Conservation (phyloP, 2,113 vertebrate species). For the Rhombomys opimus region DNA sequence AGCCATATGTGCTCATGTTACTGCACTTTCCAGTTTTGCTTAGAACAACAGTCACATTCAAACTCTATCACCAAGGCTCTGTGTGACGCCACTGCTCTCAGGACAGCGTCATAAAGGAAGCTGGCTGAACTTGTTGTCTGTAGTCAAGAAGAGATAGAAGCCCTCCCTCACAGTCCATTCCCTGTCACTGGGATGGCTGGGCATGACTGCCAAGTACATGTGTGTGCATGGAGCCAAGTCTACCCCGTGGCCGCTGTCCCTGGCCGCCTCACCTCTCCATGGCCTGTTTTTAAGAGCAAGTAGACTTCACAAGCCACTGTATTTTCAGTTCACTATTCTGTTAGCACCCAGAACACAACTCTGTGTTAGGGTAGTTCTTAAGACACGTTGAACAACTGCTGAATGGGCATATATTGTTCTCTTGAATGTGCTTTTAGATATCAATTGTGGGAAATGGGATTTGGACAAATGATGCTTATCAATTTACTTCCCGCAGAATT, state of each 20-base stretch:
- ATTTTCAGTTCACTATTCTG: conserved; percentile 37
- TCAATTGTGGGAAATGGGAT: conserved; percentile 78
- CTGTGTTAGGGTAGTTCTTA: conserved; percentile 44
- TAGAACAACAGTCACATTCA: neutral
- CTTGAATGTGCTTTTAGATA: conserved; percentile 67
- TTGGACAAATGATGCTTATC: conserved; percentile 75
- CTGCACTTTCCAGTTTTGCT: neutral
- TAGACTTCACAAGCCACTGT: neutral
- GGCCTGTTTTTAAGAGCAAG: neutral
- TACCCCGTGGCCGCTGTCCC: neutral
- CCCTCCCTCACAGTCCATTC: neutral
- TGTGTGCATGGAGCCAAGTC: neutral
- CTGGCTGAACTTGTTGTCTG: neutral
- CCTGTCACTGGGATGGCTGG: neutral
- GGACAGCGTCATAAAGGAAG: neutral
- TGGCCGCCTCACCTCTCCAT: neutral
- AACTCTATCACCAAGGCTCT: neutral
- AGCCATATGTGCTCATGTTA: neutral
- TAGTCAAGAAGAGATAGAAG: neutral
- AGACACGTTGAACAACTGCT: conserved; percentile 41
- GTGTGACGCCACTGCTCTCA: neutral
- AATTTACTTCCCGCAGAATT: conserved; percentile 79
- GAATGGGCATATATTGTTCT: conserved; percentile 72
- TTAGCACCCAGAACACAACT: conserved; percentile 22
- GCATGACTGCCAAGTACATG: neutral